These are phyloP conservation scores for Thymallus thymallus DNA, from an alignment of 2,113 vertebrate species.

Conservation along the genomic window DNA sequence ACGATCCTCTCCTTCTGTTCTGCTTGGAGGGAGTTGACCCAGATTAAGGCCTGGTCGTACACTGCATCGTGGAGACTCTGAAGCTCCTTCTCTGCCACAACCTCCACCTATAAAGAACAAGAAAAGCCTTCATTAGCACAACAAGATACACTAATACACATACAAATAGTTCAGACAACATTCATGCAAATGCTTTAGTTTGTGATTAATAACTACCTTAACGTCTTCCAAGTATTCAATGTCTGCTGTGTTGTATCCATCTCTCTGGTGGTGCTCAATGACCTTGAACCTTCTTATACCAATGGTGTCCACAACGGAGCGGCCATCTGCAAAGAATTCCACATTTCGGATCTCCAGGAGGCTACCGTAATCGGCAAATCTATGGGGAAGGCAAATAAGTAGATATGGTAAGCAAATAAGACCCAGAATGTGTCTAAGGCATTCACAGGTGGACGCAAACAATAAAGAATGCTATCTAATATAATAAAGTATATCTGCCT, in stretches of 20 bases:
- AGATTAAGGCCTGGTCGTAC: slow-evolving; percentile 86
- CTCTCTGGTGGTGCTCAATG: slow-evolving; percentile 82
- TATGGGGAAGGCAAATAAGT: slow-evolving; percentile 16
- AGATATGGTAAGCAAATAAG: background rate
- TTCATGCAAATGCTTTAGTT: background rate
- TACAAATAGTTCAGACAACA: background rate
- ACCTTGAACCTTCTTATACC: slow-evolving; percentile 85
- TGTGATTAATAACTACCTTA: slow-evolving; percentile 67
- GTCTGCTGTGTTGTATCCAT: slow-evolving; percentile 90
- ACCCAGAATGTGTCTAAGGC: background rate
- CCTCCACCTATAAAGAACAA: slow-evolving; percentile 75
- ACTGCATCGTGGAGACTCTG: slow-evolving; percentile 80
- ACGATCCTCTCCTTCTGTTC: slow-evolving; percentile 87
- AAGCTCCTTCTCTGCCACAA: slow-evolving; percentile 80
- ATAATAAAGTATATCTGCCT: background rate
- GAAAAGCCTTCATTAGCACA: slow-evolving; percentile 39
- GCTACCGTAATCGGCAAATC: slow-evolving; percentile 87
- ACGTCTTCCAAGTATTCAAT: slow-evolving; percentile 89
- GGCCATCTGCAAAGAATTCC: slow-evolving; percentile 88
- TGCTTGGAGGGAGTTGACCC: slow-evolving; percentile 87
- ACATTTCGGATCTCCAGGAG: slow-evolving; percentile 87
- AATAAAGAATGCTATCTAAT: background rate
- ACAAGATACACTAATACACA: background rate
- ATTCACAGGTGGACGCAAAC: background rate
- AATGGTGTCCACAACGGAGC: slow-evolving; percentile 85